A percentile compares a stretch with the other conserved stretches of the same genome.
phyloP scores from a whole-genome alignment of 2,888 invertebrate genomes.

The Luperina nickerlii region DNA sequence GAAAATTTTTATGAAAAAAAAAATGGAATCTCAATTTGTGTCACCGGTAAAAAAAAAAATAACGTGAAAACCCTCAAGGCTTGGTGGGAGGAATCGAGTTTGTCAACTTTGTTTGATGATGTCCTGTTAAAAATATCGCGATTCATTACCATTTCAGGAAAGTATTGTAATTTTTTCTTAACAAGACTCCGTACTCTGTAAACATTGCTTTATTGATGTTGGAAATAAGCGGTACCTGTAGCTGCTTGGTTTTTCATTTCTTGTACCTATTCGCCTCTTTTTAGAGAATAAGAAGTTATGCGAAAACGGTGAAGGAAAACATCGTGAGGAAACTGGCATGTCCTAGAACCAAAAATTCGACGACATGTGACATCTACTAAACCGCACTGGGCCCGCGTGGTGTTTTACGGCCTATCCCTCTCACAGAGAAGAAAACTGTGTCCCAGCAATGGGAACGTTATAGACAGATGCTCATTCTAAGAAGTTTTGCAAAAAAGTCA shows the following conservation, averaged over 20 bases:
- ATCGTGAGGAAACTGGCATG: neutral
- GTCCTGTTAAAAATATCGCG: conserved; percentile 68
- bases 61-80: conserved; percentile 74
- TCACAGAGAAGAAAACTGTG: too few species aligned
- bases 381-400: neutral
- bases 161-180: conserved; percentile 38
- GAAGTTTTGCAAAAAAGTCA: neutral
- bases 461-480: neutral
- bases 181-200: conserved; percentile 7
- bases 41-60: conserved; percentile 85
- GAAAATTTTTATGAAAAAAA: conserved; percentile 87
- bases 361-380: neutral
- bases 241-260: neutral
- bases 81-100: conserved; percentile 75
- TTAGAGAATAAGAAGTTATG: neutral
- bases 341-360: neutral
- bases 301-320: neutral
- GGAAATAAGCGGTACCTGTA: neutral
- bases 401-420: neutral
- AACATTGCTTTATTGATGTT: conserved; percentile 19
- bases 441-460: too few species aligned
- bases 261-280: neutral
- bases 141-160: conserved; percentile 63
- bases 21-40: conserved; percentile 84
- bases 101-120: conserved; percentile 74